phyloP scores from a whole-genome alignment of 1,140 invertebrate species.

The Nylanderia fulva region DNA sequence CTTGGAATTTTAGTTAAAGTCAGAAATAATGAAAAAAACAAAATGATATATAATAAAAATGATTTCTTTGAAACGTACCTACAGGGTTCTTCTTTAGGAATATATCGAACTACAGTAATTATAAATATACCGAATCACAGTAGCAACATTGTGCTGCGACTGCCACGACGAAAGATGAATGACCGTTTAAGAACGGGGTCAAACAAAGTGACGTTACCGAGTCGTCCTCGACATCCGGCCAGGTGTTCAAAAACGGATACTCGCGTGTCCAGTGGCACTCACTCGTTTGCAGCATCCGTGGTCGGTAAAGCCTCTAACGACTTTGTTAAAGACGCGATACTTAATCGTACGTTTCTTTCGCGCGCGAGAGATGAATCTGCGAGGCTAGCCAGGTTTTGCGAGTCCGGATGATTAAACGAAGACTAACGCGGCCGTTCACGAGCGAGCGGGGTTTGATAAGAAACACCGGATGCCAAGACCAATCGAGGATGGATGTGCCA shows the following conservation, averaged over 20 bases:
- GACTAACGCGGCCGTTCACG: background rate
- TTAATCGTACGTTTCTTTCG: background rate
- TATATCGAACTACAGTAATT: background rate
- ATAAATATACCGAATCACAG: background rate
- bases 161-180: background rate
- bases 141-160: background rate
- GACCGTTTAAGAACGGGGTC: background rate
- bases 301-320: background rate
- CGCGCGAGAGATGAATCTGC: background rate
- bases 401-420: background rate
- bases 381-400: background rate
- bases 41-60: too few relatives aligned
- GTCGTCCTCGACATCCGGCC: constrained; percentile 12
- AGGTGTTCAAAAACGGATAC: constrained; percentile 8
- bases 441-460: background rate
- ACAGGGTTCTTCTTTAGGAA: too few relatives aligned
- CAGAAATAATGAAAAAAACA: too few relatives aligned
- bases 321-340: background rate
- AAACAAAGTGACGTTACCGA: constrained; percentile 44
- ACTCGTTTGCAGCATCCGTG: constrained; percentile 23
- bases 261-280: background rate
- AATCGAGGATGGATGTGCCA: constrained; percentile 1
- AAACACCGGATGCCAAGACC: background rate
- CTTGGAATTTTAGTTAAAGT: too few relatives aligned
- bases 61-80: too few relatives aligned